phyloP scores from a whole-genome alignment of 1,140 invertebrate species.

The Formica selysi region DNA sequence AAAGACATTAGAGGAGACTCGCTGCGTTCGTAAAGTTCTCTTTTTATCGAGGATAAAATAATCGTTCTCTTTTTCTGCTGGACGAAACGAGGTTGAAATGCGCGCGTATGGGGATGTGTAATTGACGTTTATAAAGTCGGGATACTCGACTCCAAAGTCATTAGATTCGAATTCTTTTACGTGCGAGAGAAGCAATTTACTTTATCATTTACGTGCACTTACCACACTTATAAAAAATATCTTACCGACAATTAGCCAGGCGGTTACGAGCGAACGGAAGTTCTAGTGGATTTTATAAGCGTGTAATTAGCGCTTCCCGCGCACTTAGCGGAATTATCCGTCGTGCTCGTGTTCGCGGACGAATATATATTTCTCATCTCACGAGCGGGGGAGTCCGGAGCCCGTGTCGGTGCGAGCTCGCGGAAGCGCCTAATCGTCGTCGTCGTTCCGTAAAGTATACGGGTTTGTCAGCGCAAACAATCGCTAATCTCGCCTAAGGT shows the following conservation, averaged over 20 bases:
- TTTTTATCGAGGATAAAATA: slow-evolving; percentile 35
- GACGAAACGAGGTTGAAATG: not conserved
- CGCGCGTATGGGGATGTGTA: not conserved
- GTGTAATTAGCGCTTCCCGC: slow-evolving; percentile 29
- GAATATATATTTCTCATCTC: slow-evolving; percentile 26
- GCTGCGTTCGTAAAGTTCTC: slow-evolving; percentile 11
- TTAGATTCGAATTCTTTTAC: not conserved
- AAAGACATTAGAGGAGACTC: not conserved
- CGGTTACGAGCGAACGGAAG: no score
- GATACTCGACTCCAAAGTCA: not conserved
- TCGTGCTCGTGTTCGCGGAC: not conserved
- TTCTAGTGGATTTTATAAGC: not conserved
- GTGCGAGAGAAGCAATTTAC: slow-evolving; percentile 13
- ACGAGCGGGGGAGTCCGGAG: not conserved
- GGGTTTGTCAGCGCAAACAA: slow-evolving; percentile 27
- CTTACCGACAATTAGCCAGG: slow-evolving; percentile 31
- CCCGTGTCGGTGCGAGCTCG: no score
- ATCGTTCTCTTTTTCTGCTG: not conserved
- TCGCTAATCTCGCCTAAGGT: slow-evolving; percentile 35
- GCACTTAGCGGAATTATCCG: slow-evolving; percentile 49
- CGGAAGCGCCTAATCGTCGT: slow-evolving; percentile 28
- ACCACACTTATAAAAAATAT: slow-evolving; percentile 32
- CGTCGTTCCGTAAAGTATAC: slow-evolving; percentile 35
- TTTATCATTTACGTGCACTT: slow-evolving; percentile 21
- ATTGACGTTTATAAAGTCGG: slow-evolving; percentile 42